Evolutionary conservation across 2,888 invertebrate species (phyloP), one percentile per base, ranked within the genome.

Genomic region (Plemyria rubiginata): DNA sequence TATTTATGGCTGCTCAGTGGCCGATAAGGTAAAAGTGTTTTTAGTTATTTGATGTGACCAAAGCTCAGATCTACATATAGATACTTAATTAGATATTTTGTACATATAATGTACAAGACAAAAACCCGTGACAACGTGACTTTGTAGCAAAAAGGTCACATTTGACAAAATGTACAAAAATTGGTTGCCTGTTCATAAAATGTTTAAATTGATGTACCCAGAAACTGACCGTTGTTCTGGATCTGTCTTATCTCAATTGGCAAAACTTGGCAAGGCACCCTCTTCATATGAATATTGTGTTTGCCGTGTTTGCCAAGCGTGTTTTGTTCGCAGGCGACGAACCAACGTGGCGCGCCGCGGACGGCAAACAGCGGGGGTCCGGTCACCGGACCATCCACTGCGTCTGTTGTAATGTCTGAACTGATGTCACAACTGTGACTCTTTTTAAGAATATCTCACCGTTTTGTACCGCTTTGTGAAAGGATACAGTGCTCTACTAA

Each of bases 251-350:
- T 9, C 36, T 52, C 32, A 28, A 52, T 58, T 53, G 41, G 28
- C 49, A 60, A 36, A 55, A 29, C 15, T 56, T 50, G 49, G 9
- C 52, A 48, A 46, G 38, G 45, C 28, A 50, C 62, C 58, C 58
- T 54, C 38, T 56, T 32, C 28, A 29, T 43, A 54, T 45, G 48
- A 16, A 36, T 38, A n/a, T 15, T 49, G 29, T 49, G 28, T 49
- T 65, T 22, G 22, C 22, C 22, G 12, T 48, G 11, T 71, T 70
- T 70, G 61, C 60, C 22, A 32, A 56, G 63, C 64, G 59, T 67
- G 68, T 70, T 62, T 61, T 70, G 70, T 70, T 68, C 68, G 60
- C 54, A 64, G 66, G 68, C 64, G 68, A 52, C 63, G 59, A 63
- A 57, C 61, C 64, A 66, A 43, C 65, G 8, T 5, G 32, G 32